phyloP scores from a whole-genome alignment of 2,797 vertebrate genomes.

The Scarus forsteni region DNA sequence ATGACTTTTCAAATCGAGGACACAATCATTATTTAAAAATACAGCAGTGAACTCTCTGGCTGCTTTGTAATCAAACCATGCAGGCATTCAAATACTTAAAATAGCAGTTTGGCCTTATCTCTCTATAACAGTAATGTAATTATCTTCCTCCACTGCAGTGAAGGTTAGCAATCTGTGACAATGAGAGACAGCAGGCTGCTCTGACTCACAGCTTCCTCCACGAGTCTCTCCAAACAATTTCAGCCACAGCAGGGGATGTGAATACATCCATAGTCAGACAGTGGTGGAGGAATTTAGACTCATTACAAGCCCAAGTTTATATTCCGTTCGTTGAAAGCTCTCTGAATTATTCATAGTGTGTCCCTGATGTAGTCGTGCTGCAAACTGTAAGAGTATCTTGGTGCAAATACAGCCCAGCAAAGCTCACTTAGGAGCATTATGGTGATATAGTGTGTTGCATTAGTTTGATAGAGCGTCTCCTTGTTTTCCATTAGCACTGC shows the following conservation, averaged over 20 bases:
- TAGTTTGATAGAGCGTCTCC: constrained; percentile 49
- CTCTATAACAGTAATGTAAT: constrained; percentile 73
- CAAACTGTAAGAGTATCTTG: constrained; percentile 67
- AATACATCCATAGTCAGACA: constrained; percentile 72
- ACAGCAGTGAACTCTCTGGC: constrained; percentile 44
- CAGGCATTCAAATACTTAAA: constrained; percentile 67
- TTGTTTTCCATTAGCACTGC: constrained; percentile 66
- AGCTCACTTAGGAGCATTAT: constrained; percentile 58
- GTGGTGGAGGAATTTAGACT: constrained; percentile 74
- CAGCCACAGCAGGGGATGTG: constrained; percentile 72
- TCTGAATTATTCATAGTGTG: constrained; percentile 78
- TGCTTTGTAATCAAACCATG: constrained; percentile 64
- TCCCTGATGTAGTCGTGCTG: constrained; percentile 75
- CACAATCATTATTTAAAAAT: constrained; percentile 57
- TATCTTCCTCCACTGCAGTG: constrained; percentile 70
- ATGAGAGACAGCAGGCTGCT: constrained; percentile 67
- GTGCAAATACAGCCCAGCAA: constrained; percentile 61
- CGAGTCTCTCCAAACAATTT: constrained; percentile 75
- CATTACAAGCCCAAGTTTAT: constrained; percentile 75
- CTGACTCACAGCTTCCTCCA: constrained; percentile 78
- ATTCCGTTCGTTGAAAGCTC: constrained; percentile 70
- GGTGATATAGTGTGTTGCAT: constrained; percentile 59
- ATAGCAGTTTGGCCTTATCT: constrained; percentile 69
- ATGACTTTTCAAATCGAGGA: constrained; percentile 37
- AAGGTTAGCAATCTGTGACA: constrained; percentile 78